Base-by-base conservation (phyloP, 2,888 invertebrate genomes). In the Pristionchus fissidentatus region DNA sequence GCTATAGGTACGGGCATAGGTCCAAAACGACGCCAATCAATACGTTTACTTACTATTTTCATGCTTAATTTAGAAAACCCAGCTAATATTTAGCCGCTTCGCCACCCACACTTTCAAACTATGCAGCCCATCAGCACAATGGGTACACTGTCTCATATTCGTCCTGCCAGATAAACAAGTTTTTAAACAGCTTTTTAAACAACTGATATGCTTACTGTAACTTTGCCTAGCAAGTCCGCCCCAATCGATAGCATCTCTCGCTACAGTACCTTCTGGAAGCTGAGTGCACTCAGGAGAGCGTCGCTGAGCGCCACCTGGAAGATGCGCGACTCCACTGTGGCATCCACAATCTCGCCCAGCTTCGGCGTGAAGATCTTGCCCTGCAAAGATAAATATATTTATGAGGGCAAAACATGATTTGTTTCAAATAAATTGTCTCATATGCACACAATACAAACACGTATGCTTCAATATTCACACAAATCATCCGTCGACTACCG, bases 311-410 rank as follows among this genome's bases (percentile, higher is more conserved):
- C 83, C 52, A 83, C 83, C 94, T 98, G 98, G 93, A 97, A 98
- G 90, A 99, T 99, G 91, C 98, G 97, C 0, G 97, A 97, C 93
- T 99, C 98, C 0, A 97, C 97, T 0, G 99, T 98, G 0, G 97
- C 98, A 93, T 99, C 98, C 4, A 99, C 95, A 0, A 95, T 94
- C 90, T 98, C 97, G 0, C 93, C 93, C 7, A 93, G 85, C 15
- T 93, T 93, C 0, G 98, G 98, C 2, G 95, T 95, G 93, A 96
- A 98, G 1, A 98, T 95, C 87, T 88, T 89, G 13, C 88, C 90
- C 87, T 90, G 83, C 62, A 87, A n/a, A 85, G 62, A 55, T n/a
- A 15, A 46, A 26, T 38, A 13, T 8, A 26, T 57, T 10, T n/a
- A 5, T 49, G 19, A 15, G 19, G 10, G 10, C 49, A 49, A 49